These are phyloP conservation scores for Ctenopoma kingsleyae DNA, from an alignment of 2,797 vertebrate genomes.

Conservation along the genomic window DNA sequence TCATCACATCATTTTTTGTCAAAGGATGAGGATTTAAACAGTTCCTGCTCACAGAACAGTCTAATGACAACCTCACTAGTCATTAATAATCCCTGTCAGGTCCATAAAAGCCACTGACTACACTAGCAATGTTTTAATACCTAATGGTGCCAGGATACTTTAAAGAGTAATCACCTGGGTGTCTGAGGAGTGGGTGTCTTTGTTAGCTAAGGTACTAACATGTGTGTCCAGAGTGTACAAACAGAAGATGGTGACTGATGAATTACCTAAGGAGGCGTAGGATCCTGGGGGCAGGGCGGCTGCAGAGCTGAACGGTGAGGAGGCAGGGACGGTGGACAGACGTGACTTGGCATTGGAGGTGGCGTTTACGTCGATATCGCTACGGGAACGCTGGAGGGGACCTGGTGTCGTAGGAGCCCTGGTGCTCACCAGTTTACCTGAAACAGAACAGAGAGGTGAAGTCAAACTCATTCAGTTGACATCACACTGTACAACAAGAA, in stretches of 20 bases:
- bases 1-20: conserved; percentile 36
- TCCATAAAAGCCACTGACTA: conserved; percentile 55
- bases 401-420: conserved; percentile 89
- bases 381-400: conserved; percentile 96
- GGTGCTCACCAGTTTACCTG: conserved; percentile 91
- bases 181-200: neutral
- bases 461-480: too few relatives aligned
- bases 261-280: conserved; percentile 95
- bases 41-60: conserved; percentile 65
- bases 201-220: neutral
- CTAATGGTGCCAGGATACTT: conserved; percentile 24
- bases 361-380: conserved; percentile 96
- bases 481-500: neutral
- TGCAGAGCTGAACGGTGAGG: conserved; percentile 92
- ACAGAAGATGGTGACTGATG: neutral
- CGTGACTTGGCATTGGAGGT: conserved; percentile 96
- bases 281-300: conserved; percentile 95
- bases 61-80: conserved; percentile 36
- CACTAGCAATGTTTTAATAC: conserved; percentile 26
- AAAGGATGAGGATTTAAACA: conserved; percentile 27
- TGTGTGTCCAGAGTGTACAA: too few relatives aligned
- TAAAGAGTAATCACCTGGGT: neutral
- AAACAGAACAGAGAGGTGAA: conserved; percentile 27
- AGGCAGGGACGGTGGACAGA: conserved; percentile 86
- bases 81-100: conserved; percentile 41